Conservation (phyloP, 2,797 vertebrate genomes). For the Xenops minutus region DNA sequence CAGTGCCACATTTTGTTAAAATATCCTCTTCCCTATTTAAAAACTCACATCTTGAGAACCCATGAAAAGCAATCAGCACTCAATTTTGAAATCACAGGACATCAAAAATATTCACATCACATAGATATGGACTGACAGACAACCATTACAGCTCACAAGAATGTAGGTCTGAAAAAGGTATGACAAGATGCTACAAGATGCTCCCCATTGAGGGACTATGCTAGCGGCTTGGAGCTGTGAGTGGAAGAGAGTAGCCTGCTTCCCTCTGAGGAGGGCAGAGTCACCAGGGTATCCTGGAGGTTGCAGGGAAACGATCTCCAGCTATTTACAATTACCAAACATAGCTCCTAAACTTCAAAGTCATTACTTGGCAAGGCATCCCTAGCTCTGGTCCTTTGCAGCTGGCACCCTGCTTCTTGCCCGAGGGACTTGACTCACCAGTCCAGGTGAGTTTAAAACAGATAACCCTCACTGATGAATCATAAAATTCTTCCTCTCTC, state of each 20-base stretch:
- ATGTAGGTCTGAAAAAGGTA: neutral
- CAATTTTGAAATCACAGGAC: conserved; percentile 30
- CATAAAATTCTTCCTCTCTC: neutral
- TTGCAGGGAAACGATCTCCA: neutral
- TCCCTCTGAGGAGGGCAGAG: neutral
- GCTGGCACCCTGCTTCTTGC: neutral
- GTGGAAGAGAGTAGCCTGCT: neutral
- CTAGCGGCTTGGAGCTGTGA: neutral
- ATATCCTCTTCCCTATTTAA: conserved; percentile 18
- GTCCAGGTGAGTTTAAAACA: neutral
- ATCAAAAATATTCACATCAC: neutral
- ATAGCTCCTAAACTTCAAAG: neutral
- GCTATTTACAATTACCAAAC: neutral
- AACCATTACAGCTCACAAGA: neutral
- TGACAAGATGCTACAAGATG: neutral
- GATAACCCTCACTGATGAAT: neutral
- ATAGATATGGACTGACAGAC: neutral
- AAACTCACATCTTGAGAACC: conserved; percentile 33
- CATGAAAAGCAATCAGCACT: neutral
- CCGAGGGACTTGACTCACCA: neutral
- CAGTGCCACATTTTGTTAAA: conserved; percentile 32
- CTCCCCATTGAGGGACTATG: neutral
- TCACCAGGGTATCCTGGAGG: neutral
- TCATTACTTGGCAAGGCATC: neutral
- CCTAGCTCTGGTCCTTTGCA: neutral